Base-by-base conservation (phyloP, 2,113 vertebrate genomes). In the Mobula hypostoma region DNA sequence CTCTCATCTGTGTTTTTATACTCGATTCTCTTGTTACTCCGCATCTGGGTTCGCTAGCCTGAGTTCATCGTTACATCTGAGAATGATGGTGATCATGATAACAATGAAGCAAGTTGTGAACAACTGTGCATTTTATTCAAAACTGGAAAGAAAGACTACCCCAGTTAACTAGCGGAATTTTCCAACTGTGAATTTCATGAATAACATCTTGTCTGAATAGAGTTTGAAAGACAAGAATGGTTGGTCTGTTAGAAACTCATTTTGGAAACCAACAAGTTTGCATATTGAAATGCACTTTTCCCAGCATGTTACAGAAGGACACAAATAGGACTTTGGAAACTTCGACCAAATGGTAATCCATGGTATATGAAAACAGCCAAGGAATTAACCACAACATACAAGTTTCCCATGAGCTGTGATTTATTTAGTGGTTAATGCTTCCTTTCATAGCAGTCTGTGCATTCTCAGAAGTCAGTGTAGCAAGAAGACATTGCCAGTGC, bases 301-400 rank as follows among this genome's bases (percentile, higher is more conserved):
- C 4, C 66, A 74, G 66, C 66, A 72, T 72, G 17, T 92, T 36
- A 40, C 36, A 15, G 29, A 1, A 40, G 8, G 72, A 48, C n/a
- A 72, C 90, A 92, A 72, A 92, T 32, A 92, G 32, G 9, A 40
- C 68, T 72, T 72, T 40, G 68, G 68, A 32, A 72, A 24, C 66
- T 92, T 7, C 40, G 66, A 92, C 68, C 36, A 72, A 72, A 36
- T 21, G 90, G 70, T 72, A 92, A 27, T 92, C 36, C 68, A 70
- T 27, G 15, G 58, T 29, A 27, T 3, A 15, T 61, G 24, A 66
- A 66, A 66, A 72, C 32, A 12, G 90, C 90, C 66, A 92, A 92
- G 19, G 27, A 32, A 92, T 92, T 72, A 32, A 92, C 66, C 90
- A 91, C 88, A 92, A 92, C 21, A 24, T 72, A 70, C n/a, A 92